Evolutionary conservation across 2,888 invertebrate species (phyloP).

Genomic region (Amphiduros pacificus): DNA sequence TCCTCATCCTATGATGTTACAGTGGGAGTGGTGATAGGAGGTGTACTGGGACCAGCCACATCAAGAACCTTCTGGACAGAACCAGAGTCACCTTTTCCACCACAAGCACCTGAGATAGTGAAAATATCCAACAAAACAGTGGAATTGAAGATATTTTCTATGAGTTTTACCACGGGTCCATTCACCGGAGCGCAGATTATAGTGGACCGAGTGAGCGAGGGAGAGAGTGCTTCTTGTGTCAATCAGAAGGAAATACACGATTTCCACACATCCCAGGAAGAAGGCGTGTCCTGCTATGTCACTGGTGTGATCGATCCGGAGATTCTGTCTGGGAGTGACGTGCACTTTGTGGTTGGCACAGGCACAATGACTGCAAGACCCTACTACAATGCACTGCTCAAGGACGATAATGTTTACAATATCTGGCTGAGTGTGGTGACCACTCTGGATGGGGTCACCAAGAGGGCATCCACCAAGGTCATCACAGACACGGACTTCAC

Average conservation of each 20-base stretch:
- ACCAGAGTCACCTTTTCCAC: conserved; percentile 71
- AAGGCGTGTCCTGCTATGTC: not conserved
- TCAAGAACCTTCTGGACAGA: conserved; percentile 69
- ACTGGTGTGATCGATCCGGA: not conserved
- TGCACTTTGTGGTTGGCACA: conserved; percentile 74
- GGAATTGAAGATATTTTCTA: conserved; percentile 70
- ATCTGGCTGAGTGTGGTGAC: conserved; percentile 75
- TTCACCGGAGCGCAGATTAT: conserved; percentile 73
- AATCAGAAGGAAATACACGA: not conserved
- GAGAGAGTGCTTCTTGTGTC: conserved; percentile 61
- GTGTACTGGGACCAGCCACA: too few relatives aligned
- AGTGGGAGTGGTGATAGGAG: too few relatives aligned
- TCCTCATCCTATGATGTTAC: too few relatives aligned
- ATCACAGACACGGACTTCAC: too few relatives aligned
- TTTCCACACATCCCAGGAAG: not conserved
- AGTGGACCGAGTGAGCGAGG: conserved; percentile 65
- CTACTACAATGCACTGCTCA: conserved; percentile 76
- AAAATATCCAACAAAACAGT: conserved; percentile 63
- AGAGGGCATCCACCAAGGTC: conserved; percentile 62
- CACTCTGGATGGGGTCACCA: conserved; percentile 68
- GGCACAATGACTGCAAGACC: too few relatives aligned
- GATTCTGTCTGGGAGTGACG: conserved; percentile 2
- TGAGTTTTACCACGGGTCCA: conserved; percentile 77
- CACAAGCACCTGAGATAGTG: conserved; percentile 66
- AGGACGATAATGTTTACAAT: conserved; percentile 66